Evolutionary conservation across 2,888 invertebrate genomes (phyloP).

Genomic region (Lasioglossum oenotherae): DNA sequence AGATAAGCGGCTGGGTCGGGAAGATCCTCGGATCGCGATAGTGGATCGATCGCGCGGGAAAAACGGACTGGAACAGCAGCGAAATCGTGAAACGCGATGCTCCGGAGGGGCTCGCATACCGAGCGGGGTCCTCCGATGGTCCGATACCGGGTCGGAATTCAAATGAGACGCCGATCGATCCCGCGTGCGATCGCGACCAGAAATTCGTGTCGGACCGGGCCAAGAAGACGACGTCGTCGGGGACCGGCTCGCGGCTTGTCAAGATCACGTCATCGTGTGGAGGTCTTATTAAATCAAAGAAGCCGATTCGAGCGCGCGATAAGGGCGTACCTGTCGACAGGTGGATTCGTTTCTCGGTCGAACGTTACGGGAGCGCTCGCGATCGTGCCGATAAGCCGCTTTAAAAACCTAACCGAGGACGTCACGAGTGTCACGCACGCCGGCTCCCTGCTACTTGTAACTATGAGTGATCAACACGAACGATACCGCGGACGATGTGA

Average conservation of each 20-base stretch:
- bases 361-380: slow-evolving; percentile 56
- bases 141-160: slow-evolving; percentile 78
- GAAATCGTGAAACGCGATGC: slow-evolving; percentile 47
- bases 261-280: slow-evolving; percentile 72
- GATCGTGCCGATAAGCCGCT: slow-evolving; percentile 54
- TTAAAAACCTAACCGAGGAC: slow-evolving; percentile 61
- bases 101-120: slow-evolving; percentile 60
- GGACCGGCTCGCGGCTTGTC: slow-evolving; percentile 54
- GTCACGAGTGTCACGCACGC: slow-evolving; percentile 68
- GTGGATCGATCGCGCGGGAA: slow-evolving; percentile 17
- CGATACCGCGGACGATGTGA: slow-evolving; percentile 65
- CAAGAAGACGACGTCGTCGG: slow-evolving; percentile 11
- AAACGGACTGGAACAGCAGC: slow-evolving; percentile 28
- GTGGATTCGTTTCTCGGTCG: slow-evolving; percentile 67
- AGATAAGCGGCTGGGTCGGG: slow-evolving; percentile 14
- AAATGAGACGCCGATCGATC: slow-evolving; percentile 64
- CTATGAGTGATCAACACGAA: slow-evolving; percentile 66
- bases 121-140: slow-evolving; percentile 73
- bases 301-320: slow-evolving; percentile 61
- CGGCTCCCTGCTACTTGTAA: slow-evolving; percentile 58
- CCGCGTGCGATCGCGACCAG: slow-evolving; percentile 24
- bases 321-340: slow-evolving; percentile 70
- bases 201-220: background rate
- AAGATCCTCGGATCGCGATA: slow-evolving; percentile 29
- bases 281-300: slow-evolving; percentile 75